A percentile compares a stretch with the other conserved stretches of the same genome.
phyloP scores from a whole-genome alignment of 2,113 vertebrate species.

The Petromus typicus region DNA sequence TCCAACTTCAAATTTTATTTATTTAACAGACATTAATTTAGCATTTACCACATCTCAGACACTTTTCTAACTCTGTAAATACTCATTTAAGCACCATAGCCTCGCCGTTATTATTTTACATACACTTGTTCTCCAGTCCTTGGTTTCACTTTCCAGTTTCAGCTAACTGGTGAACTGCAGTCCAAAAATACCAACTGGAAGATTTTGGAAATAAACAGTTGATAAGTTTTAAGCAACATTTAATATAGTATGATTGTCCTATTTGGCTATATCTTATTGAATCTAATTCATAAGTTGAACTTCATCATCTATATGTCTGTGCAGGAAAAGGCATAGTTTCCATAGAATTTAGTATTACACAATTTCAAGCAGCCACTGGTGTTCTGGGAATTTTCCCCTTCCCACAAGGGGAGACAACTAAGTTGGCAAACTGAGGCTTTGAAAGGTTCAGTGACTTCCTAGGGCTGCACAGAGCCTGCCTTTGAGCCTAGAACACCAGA shows the following conservation, averaged over 20 bases:
- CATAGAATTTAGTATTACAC: not conserved
- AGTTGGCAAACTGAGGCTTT: not conserved
- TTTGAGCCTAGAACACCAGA: not conserved
- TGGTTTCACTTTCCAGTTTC: not conserved
- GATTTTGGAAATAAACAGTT: not conserved
- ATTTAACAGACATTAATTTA: slow-evolving; percentile 38
- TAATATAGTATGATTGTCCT: not conserved
- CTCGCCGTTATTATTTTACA: not conserved
- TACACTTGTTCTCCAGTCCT: not conserved
- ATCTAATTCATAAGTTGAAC: not conserved
- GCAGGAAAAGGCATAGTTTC: not conserved
- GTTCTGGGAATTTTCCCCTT: not conserved
- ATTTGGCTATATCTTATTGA: not conserved
- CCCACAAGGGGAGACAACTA: not conserved
- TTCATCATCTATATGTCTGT: not conserved
- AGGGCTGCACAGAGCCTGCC: slow-evolving; percentile 1
- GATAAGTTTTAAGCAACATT: not conserved
- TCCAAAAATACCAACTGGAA: not conserved
- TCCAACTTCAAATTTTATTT: not conserved
- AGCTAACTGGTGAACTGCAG: not conserved
- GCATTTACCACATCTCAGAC: not conserved
- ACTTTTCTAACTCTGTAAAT: slow-evolving; percentile 22
- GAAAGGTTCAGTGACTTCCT: not conserved
- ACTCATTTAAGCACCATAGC: not conserved
- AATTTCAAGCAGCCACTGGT: not conserved